These are phyloP conservation scores for Salarias fasciatus DNA, from an alignment of 2,797 vertebrate genomes.

Conservation along the genomic window DNA sequence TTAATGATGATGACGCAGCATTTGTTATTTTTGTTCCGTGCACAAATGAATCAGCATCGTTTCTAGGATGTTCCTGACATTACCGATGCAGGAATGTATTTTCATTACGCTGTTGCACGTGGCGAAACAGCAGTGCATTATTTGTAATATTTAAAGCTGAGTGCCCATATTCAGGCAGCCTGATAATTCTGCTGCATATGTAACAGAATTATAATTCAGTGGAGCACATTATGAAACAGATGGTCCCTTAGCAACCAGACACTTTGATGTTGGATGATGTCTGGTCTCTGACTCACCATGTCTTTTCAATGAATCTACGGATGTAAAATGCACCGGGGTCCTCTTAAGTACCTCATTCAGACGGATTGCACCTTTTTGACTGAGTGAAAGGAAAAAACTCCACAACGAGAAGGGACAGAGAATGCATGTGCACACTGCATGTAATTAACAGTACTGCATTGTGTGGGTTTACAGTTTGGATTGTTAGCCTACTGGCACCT, in stretches of 20 bases:
- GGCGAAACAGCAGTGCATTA: slow-evolving; percentile 41
- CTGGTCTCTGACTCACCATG: slow-evolving; percentile 66
- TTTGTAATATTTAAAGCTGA: slow-evolving; percentile 53
- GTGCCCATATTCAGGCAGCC: slow-evolving; percentile 38
- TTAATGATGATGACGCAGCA: slow-evolving; percentile 8
- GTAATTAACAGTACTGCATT: slow-evolving; percentile 17
- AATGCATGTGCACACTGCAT: background rate
- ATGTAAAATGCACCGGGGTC: slow-evolving; percentile 54
- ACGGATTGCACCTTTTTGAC: slow-evolving; percentile 33
- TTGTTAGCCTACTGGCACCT: slow-evolving; percentile 22
- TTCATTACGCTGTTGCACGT: slow-evolving; percentile 45
- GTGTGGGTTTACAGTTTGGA: slow-evolving; percentile 10
- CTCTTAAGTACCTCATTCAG: slow-evolving; percentile 46
- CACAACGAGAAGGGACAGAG: slow-evolving; percentile 1
- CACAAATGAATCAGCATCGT: background rate
- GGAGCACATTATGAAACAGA: slow-evolving; percentile 75
- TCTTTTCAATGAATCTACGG: slow-evolving; percentile 65
- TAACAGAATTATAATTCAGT: slow-evolving; percentile 59
- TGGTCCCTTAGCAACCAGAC: slow-evolving; percentile 72
- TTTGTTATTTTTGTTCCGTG: slow-evolving; percentile 3
- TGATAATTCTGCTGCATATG: slow-evolving; percentile 68
- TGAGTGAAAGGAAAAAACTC: slow-evolving; percentile 21
- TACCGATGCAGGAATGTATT: slow-evolving; percentile 37
- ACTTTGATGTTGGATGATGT: slow-evolving; percentile 79
- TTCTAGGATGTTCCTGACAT: slow-evolving; percentile 6